Percentiles rank a stretch among this genome's conserved stretches.
Conservation (phyloP, 2,888 invertebrate species). For the Galerucella pusilla region DNA sequence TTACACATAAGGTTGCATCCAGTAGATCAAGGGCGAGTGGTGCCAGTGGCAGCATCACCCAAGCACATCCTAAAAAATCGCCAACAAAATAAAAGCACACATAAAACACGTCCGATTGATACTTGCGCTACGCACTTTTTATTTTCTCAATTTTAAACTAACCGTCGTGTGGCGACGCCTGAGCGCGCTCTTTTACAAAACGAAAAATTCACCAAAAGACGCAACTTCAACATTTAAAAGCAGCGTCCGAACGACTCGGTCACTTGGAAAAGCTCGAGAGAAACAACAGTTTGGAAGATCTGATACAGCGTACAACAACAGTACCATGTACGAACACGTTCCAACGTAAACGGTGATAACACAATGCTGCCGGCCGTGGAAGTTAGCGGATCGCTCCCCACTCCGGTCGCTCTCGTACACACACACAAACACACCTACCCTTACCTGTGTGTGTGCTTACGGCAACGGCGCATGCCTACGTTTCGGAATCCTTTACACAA, state of each 20-base stretch:
- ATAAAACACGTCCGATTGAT: constrained; percentile 33
- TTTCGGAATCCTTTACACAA: constrained; percentile 29
- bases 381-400: constrained; percentile 41
- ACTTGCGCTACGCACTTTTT: constrained; percentile 28
- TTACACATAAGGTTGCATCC: constrained; percentile 65
- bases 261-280: constrained; percentile 33
- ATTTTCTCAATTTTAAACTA: neutral
- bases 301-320: constrained; percentile 26
- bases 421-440: constrained; percentile 37
- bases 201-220: constrained; percentile 29
- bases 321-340: constrained; percentile 30
- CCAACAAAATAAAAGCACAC: constrained; percentile 37
- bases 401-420: constrained; percentile 28
- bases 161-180: constrained; percentile 12
- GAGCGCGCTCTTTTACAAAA: constrained; percentile 29
- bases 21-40: constrained; percentile 65
- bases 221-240: constrained; percentile 35
- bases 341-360: constrained; percentile 43
- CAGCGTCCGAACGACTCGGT: constrained; percentile 14
- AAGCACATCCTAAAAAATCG: constrained; percentile 62
- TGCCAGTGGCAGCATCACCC: constrained; percentile 65
- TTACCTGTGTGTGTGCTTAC: constrained; percentile 36
- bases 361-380: constrained; percentile 41
- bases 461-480: constrained; percentile 18
- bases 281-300: constrained; percentile 18